Base-by-base conservation (phyloP, 2,113 vertebrate species). In the Melanostigma gelatinosum region DNA sequence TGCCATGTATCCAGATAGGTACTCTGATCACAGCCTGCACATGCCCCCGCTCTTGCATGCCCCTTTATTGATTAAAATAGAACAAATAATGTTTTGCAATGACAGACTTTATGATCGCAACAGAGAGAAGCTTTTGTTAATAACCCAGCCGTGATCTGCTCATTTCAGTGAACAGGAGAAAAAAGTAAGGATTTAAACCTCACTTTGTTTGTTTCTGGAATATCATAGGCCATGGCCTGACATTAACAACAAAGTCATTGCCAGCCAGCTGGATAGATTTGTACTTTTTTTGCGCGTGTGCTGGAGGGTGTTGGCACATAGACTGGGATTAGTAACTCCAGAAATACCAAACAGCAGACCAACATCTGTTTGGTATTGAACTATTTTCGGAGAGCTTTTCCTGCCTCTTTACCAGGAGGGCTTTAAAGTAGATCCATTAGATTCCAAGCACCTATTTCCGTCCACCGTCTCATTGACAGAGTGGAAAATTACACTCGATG, bases 361-460 rank as follows among this genome's bases (percentile, higher is more conserved):
- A 29, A 81, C 82, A 89, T 91, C 90, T 88, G 87, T 83, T 86
- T 50, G 52, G 80, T 74, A 80, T 75, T 85, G 58, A 74, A 64
- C 68, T 75, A 62, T 74, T 88, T 83, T 80, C 38, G 32, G 50
- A 57, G 48, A 80, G 68, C 8, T 55, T 83, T 65, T 50, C 54
- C 71, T 46, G 63, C 77, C 46, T 77, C 64, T 75, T 71, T 40
- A 82, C 62, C 29, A n/a, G 68, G 63, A 10, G 55, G 27, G 38
- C 34, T 85, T 87, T 67, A 80, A 75, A 84, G 81, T 54, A 68
- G 50, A 75, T 70, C 38, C 20, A 52, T 87, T 81, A 55, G 65
- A 64, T 48, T 81, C 34, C 61, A 58, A 64, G 6, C 57, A 61
- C 22, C 62, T 73, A 55, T 83, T 64, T 87, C 55, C 65, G 80